A percentile compares a stretch with the other conserved stretches of the same genome.
phyloP scores from a whole-genome alignment of 2,797 vertebrate genomes.

The Semotilus atromaculatus region DNA sequence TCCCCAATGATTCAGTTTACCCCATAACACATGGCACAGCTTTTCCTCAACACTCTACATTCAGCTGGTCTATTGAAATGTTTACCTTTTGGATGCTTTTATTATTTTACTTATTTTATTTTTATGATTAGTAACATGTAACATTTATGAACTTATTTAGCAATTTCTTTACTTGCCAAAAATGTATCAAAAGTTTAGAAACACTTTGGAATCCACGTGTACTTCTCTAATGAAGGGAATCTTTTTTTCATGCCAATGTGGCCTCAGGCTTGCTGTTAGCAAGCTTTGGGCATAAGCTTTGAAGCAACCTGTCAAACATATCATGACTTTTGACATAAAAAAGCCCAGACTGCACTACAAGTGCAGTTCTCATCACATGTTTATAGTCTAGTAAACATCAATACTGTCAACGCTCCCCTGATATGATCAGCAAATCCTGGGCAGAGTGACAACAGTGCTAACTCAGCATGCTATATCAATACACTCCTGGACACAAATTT shows the following conservation, averaged over 20 bases:
- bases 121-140: neutral
- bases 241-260: slow-evolving; percentile 54
- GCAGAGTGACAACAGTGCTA: neutral
- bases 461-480: slow-evolving; percentile 30
- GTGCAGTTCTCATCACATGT: slow-evolving; percentile 24
- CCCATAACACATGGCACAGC: neutral
- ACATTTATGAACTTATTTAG: slow-evolving; percentile 11
- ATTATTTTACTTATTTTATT: neutral
- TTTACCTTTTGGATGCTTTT: neutral
- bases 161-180: slow-evolving; percentile 14
- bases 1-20: neutral
- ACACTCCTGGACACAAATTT: neutral
- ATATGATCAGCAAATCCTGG: neutral
- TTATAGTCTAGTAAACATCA: slow-evolving; percentile 24
- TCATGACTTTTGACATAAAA: slow-evolving; percentile 52
- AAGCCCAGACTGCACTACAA: slow-evolving; percentile 18
- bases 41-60: neutral
- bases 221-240: slow-evolving; percentile 41
- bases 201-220: slow-evolving; percentile 30
- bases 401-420: neutral
- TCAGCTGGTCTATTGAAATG: neutral
- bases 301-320: slow-evolving; percentile 66
- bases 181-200: slow-evolving; percentile 13
- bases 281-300: slow-evolving; percentile 63
- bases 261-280: slow-evolving; percentile 61